Conservation (phyloP, 2,113 vertebrate genomes). For the Myodes glareolus region DNA sequence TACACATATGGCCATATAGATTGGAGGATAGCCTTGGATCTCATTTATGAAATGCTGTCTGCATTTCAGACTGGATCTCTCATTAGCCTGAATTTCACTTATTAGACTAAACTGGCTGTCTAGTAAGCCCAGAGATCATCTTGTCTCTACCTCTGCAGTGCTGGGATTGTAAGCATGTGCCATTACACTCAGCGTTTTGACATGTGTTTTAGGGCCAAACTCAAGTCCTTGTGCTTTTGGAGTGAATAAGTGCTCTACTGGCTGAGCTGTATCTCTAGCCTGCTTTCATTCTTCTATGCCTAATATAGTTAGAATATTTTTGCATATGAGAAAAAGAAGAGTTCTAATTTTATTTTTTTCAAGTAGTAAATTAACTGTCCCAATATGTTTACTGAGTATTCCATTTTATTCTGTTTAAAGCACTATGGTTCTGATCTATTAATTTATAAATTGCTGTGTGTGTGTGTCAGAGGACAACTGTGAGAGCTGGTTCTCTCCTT, state of each 20-base stretch:
- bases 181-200: neutral
- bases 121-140: neutral
- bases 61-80: neutral
- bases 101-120: neutral
- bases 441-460: neutral
- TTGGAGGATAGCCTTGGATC: neutral
- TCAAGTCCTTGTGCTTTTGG: neutral
- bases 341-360: neutral
- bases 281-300: neutral
- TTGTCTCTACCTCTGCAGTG: neutral
- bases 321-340: neutral
- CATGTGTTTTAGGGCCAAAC: neutral
- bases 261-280: neutral
- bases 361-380: neutral
- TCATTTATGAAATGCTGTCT: neutral
- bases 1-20: neutral
- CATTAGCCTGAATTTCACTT: neutral
- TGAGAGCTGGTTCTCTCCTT: neutral
- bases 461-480: neutral
- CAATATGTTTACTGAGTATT: neutral
- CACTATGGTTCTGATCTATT: neutral
- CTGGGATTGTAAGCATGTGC: neutral
- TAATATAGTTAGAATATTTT: conserved; percentile 17
- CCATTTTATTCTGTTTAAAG: conserved; percentile 50
- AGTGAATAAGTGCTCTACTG: neutral